Evolutionary conservation across 2,113 vertebrate species (phyloP).

Genomic region (Spheniscus mendiculus): DNA sequence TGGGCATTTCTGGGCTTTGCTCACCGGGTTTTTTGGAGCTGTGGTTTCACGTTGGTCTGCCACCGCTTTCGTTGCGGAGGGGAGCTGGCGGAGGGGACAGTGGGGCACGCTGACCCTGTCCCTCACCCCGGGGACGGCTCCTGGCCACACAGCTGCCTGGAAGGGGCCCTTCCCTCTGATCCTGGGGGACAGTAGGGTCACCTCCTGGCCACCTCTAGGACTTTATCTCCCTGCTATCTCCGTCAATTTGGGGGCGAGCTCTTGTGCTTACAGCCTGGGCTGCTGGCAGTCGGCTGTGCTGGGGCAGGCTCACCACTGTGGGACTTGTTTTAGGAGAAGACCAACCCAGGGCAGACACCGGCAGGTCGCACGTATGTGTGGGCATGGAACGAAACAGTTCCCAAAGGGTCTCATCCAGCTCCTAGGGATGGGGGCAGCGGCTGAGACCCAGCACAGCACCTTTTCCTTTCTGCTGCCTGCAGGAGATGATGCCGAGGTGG

Average conservation of each 20-base stretch:
- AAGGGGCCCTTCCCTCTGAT: neutral
- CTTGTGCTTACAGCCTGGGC: neutral
- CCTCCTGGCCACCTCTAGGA: neutral
- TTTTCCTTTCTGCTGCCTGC: neutral
- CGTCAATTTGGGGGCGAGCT: neutral
- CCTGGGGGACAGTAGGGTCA: neutral
- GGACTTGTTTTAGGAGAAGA: neutral
- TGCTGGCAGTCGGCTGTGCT: neutral
- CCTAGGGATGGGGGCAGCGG: neutral
- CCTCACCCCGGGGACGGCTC: neutral
- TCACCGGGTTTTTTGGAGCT: neutral
- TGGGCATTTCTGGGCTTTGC: neutral
- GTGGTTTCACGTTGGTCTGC: neutral
- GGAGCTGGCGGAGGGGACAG: neutral
- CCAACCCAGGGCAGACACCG: neutral
- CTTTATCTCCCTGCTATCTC: neutral
- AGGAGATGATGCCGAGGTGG: neutral
- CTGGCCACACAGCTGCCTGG: neutral
- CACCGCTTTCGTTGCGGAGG: fast-evolving
- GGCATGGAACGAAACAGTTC: neutral
- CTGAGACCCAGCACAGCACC: neutral
- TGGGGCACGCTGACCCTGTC: neutral
- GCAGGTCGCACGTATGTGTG: fast-evolving
- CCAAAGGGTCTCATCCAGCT: neutral
- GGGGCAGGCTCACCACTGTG: neutral